Conservation (phyloP, 2,797 vertebrate genomes). For the Muscicapa striata region DNA sequence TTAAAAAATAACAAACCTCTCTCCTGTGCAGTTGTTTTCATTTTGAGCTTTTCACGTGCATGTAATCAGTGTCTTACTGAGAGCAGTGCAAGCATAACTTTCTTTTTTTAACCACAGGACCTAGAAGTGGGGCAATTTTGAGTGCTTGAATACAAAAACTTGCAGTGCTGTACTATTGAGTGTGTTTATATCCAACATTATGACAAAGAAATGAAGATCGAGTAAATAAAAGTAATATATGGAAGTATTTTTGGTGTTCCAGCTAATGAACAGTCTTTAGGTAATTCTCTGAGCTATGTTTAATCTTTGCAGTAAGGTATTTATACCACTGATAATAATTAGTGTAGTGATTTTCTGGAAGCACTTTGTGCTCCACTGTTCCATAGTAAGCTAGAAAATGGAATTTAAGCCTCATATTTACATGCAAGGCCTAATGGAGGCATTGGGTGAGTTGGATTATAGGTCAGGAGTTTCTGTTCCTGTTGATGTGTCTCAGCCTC, state of each 20-base stretch:
- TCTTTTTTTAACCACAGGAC: background rate
- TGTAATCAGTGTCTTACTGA: conserved; percentile 49
- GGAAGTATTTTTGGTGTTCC: background rate
- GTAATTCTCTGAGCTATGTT: background rate
- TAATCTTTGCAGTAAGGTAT: background rate
- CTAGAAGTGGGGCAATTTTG: conserved; percentile 12
- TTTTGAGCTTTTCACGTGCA: conserved; percentile 58
- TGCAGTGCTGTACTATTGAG: background rate
- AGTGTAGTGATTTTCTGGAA: background rate
- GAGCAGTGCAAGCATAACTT: background rate
- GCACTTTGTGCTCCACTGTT: background rate
- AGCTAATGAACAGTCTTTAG: background rate
- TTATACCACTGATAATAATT: background rate
- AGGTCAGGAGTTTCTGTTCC: background rate
- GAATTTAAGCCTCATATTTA: background rate
- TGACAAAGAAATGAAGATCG: background rate
- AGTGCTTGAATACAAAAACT: conserved; percentile 25
- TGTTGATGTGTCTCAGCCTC: background rate
- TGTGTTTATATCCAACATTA: background rate
- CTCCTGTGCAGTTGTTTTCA: conserved; percentile 54
- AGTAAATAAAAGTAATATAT: background rate
- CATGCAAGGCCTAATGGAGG: background rate
- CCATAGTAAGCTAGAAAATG: background rate
- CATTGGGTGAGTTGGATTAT: background rate
- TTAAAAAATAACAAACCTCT: background rate